These are phyloP conservation scores for Odontomyia ornata DNA, from an alignment of 2,888 invertebrate species.

Conservation along the genomic window DNA sequence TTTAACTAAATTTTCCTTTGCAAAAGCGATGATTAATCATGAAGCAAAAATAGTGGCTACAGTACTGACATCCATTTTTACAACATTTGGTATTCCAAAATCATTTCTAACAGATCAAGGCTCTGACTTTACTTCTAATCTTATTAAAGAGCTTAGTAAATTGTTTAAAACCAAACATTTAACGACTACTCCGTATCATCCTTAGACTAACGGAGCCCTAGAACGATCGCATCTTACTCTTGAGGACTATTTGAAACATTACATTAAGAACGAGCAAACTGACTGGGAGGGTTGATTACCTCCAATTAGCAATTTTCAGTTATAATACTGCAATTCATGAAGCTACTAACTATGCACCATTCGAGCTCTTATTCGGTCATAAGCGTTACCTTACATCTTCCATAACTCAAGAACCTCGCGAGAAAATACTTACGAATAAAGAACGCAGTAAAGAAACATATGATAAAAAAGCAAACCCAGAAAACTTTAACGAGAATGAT, in stretches of 20 bases:
- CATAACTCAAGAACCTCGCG: neutral
- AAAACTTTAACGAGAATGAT: neutral
- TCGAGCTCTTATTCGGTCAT: neutral
- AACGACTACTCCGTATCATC: constrained; percentile 11
- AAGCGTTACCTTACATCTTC: neutral
- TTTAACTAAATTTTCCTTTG: constrained; percentile 56
- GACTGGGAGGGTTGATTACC: constrained; percentile 40
- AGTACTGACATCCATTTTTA: neutral
- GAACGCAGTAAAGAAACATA: neutral
- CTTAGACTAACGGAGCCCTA: constrained; percentile 18
- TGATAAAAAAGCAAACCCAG: neutral
- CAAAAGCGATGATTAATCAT: constrained; percentile 55
- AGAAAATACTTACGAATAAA: neutral
- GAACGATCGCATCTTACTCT: constrained; percentile 16
- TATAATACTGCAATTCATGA: neutral
- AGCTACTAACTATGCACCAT: neutral
- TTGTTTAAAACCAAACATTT: constrained; percentile 53
- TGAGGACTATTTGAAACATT: neutral
- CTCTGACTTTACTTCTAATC: neutral
- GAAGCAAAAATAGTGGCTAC: constrained; percentile 55
- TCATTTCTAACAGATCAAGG: constrained; percentile 46
- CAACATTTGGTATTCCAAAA: constrained; percentile 44
- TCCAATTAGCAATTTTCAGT: constrained; percentile 38
- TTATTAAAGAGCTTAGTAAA: constrained; percentile 56
- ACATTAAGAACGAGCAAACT: neutral